phyloP scores from a whole-genome alignment of 2,888 invertebrate species.

The Leucophenga montana region DNA sequence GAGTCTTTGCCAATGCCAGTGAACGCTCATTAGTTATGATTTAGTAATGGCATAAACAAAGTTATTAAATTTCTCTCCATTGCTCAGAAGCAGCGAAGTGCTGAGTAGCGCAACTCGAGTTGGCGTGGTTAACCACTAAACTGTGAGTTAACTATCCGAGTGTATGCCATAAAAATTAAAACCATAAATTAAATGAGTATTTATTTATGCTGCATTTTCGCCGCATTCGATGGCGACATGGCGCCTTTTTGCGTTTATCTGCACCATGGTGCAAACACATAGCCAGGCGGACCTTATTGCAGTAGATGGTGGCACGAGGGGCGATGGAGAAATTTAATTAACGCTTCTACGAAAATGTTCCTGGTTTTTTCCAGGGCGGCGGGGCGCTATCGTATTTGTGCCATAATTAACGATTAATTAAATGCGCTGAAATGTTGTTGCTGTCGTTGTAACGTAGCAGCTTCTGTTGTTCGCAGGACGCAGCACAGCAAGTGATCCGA shows the following conservation, averaged over 20 bases:
- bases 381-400: constrained; percentile 42
- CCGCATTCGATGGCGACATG: constrained; percentile 23
- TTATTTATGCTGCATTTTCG: constrained; percentile 59
- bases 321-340: constrained; percentile 61
- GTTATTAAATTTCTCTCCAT: constrained; percentile 58
- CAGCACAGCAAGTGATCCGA: constrained; percentile 17
- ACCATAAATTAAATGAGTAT: constrained; percentile 67
- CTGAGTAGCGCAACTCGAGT: neutral
- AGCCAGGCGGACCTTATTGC: neutral
- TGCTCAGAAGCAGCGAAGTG: neutral
- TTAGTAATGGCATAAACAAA: constrained; percentile 66
- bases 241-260: constrained; percentile 3
- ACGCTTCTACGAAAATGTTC: constrained; percentile 63
- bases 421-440: constrained; percentile 40
- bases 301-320: neutral
- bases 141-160: constrained; percentile 21
- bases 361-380: constrained; percentile 8
- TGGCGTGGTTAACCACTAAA: constrained; percentile 20
- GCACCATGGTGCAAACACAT: neutral
- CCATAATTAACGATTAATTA: constrained; percentile 64
- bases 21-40: constrained; percentile 64
- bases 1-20: constrained; percentile 31
- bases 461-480: neutral
- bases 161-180: constrained; percentile 62
- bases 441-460: neutral